Base-by-base conservation (phyloP, 1,140 invertebrate species). In the Pachypeltis micranthus region DNA sequence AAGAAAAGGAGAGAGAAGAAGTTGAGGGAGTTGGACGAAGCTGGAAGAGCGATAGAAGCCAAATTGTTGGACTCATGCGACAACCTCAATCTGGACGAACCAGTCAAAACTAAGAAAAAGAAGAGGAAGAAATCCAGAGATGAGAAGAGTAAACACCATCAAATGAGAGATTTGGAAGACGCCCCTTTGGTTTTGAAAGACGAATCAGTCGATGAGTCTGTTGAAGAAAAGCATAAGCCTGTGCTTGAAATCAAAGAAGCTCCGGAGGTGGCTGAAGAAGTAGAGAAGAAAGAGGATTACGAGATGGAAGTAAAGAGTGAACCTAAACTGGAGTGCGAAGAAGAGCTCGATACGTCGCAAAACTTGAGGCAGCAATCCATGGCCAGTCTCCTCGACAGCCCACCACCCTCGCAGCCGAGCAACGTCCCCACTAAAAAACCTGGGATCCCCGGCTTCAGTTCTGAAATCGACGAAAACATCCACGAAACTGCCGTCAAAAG, bases 61-160 rank as follows among this genome's bases (percentile, higher is more conserved):
- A 84, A 86, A 64, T 78, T 90, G 2, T 83, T 83, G 60, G 83
- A 85, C 68, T 73, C 73, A 47, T 73, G 75, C 51, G 73, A 74
- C 65, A 67, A 72, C 63, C 61, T 69, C 65, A 67, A 73, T 64
- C 62, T 69, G 26, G 66, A 70, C 28, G 68, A 70, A 47, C 65
- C 70, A 0, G 74, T 77, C 0, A 74, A 78, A 34, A 66, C 72
- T 66, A 88, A 86, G 71, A 88, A 86, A 70, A 90, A 90, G 73
- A 90, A 90, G 69, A 82, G 88, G 57, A 90, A 90, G 69, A 87
- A 84, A 68, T 87, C 82, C 23, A 88, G 86, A 69, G 88, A 90
- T 68, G 87, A 90, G 62, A 80, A 82, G 67, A 82, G 83, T 59
- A 80, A 76, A 66, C 76, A 83, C n/a, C 81, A 82, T 69, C 79